Evolutionary conservation across 2,888 invertebrate genomes (phyloP), one percentile per base, ranked within the genome.

Genomic region (Xanthostigma xanthostigma): DNA sequence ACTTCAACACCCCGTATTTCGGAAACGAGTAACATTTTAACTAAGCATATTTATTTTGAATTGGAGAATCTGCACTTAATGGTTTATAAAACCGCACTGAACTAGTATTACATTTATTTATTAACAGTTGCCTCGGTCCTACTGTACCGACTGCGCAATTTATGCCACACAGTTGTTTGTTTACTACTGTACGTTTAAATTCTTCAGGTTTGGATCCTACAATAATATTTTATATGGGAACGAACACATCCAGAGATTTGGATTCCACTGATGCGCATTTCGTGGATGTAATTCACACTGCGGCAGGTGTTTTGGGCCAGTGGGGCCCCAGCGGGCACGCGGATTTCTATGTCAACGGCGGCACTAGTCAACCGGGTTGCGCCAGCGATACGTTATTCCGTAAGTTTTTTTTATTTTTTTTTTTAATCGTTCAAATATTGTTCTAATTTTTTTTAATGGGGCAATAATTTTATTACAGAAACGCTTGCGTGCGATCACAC

Each of bases 251-350:
- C 1, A 73, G 80, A 13, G 89, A 89, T 61, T 66, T 90, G 62
- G 89, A 89, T 66, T 73, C 79, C 45, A 75, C 80, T 0, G 89
- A 90, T 59, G 89, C 89, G 0, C 75, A 84, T 58, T 89, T 89
- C 59, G 88, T 89, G 42, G 89, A 89, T 62, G 79, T 83, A 49
- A 63, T 90, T 33, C 90, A 90, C 63, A 90, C 89, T 0, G 89
- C 88, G 0, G 89, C 90, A 0, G 90, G 90, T 0, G 86, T 90
- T 54, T 71, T 90, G 33, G 90, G 90, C 0, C 90, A 90, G 60
- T 89, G 89, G 88, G 88, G 89, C 3, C 87, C 88, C 1, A 88
- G 82, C 54, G 89, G 89, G 0, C 89, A 90, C 61, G 89, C 86
- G 1, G 90, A 90, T 64, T 90, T 88, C 64, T 90, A 89, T 64